Conservation (phyloP, 1,140 invertebrate species). For the Drosophila ambigua region DNA sequence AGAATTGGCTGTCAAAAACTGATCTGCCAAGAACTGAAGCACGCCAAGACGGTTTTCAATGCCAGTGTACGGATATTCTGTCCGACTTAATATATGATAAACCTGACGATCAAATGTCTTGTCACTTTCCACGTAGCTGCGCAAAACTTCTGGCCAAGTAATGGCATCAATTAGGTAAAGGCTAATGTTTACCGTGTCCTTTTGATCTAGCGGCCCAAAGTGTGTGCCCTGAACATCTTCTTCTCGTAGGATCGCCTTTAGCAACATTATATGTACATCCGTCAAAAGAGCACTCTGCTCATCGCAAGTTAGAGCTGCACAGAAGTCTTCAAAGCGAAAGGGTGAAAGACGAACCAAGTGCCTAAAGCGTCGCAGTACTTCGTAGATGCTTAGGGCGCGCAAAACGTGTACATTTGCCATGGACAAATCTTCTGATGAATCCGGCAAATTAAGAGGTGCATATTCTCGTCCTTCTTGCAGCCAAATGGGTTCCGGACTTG, state of each 20-base stretch:
- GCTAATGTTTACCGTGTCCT: constrained; percentile 97
- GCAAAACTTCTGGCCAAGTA: constrained; percentile 96
- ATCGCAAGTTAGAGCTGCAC: constrained; percentile 94
- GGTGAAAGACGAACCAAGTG: constrained; percentile 95
- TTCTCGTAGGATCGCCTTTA: constrained; percentile 96
- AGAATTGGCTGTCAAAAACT: constrained; percentile 96
- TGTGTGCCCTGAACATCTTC: constrained; percentile 97
- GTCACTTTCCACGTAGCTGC: constrained; percentile 95
- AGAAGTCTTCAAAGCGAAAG: constrained; percentile 98
- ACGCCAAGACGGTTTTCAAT: constrained; percentile 93
- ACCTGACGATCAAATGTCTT: constrained; percentile 90
- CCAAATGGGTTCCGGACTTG: constrained; percentile 95
- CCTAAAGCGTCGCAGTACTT: constrained; percentile 96
- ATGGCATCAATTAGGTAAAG: constrained; percentile 96
- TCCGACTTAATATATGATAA: constrained; percentile 88
- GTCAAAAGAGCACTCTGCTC: constrained; percentile 95
- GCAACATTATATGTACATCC: constrained; percentile 96
- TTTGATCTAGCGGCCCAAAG: constrained; percentile 97
- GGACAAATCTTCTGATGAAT: constrained; percentile 95
- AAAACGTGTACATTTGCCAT: constrained; percentile 92
- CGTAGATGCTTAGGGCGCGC: constrained; percentile 94
- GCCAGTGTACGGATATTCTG: constrained; percentile 95
- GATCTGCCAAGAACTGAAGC: constrained; percentile 95
- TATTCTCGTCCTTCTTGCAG: constrained; percentile 90
- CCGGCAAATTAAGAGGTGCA: constrained; percentile 91